Conservation (phyloP, 2,113 vertebrate genomes). For the Epinephelus fuscoguttatus region DNA sequence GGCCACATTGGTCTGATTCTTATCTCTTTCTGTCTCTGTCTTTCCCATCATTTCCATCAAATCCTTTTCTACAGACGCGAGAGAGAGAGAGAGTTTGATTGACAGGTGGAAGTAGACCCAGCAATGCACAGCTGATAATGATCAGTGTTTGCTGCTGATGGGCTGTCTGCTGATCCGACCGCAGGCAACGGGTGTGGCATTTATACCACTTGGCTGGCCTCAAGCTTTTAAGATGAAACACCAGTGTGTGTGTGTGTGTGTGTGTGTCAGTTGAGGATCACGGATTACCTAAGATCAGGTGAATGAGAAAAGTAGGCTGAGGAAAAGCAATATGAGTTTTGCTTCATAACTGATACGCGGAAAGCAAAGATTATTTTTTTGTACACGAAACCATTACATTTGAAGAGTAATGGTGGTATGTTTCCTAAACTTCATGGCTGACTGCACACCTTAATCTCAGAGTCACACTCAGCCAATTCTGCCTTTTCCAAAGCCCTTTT, state of each 20-base stretch:
- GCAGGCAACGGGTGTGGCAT: constrained; percentile 49
- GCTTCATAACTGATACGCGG: background rate
- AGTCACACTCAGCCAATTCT: background rate
- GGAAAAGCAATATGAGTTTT: constrained; percentile 17
- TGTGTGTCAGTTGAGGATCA: background rate
- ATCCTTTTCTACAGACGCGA: constrained; percentile 55
- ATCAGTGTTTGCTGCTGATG: constrained; percentile 65
- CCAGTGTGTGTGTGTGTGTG: background rate
- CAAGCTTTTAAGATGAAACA: constrained; percentile 57
- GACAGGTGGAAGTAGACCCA: constrained; percentile 66
- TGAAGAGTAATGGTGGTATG: background rate
- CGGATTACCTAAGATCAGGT: constrained; percentile 28
- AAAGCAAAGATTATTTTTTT: background rate
- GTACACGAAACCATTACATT: background rate
- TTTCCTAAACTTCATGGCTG: background rate
- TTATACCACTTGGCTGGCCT: constrained; percentile 58
- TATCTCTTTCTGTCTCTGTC: constrained; percentile 39
- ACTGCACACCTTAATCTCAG: background rate
- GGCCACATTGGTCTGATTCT: constrained; percentile 36
- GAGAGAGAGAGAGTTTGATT: constrained; percentile 39
- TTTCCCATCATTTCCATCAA: constrained; percentile 59
- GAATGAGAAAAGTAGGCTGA: background rate
- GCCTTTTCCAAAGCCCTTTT: background rate
- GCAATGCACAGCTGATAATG: constrained; percentile 58
- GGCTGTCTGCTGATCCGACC: constrained; percentile 56